Conservation (phyloP, 2,113 vertebrate species). For the Hippocampus barbouri region DNA sequence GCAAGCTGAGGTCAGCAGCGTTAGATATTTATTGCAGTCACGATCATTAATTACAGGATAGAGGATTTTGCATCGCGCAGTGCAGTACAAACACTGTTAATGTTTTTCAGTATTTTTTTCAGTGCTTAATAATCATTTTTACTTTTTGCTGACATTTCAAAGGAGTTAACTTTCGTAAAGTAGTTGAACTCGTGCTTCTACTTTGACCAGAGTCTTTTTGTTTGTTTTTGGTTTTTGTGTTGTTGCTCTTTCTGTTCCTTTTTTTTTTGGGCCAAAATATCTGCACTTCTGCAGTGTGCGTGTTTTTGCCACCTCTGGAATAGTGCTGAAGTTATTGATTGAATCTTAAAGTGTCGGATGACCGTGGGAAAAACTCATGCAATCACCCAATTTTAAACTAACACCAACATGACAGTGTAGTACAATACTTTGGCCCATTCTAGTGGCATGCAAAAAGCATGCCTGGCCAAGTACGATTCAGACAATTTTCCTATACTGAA, state of each 20-base stretch:
- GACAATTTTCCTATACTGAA: too few species aligned
- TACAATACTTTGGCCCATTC: too few species aligned
- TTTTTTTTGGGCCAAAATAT: too few species aligned
- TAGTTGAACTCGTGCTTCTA: not conserved
- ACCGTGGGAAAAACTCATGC: not conserved
- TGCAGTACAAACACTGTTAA: not conserved
- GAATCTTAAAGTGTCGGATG: too few species aligned
- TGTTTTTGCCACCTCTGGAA: too few species aligned
- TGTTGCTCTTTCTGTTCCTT: too few species aligned
- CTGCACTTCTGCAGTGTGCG: too few species aligned
- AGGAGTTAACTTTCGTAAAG: not conserved
- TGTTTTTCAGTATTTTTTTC: too few species aligned
- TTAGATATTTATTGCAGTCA: slow-evolving; percentile 1
- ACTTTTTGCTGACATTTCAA: not conserved
- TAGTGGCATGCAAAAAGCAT: too few species aligned
- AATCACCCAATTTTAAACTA: not conserved
- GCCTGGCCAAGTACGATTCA: too few species aligned
- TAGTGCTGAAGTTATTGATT: too few species aligned
- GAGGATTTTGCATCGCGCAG: not conserved
- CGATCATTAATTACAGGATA: not conserved
- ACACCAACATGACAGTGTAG: not conserved
- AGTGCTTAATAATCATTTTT: not conserved
- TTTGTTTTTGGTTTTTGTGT: too few species aligned
- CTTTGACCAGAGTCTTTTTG: not conserved
- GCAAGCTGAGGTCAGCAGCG: not conserved